phyloP scores from a whole-genome alignment of 1,140 invertebrate species.

The Mylabris phalerata region DNA sequence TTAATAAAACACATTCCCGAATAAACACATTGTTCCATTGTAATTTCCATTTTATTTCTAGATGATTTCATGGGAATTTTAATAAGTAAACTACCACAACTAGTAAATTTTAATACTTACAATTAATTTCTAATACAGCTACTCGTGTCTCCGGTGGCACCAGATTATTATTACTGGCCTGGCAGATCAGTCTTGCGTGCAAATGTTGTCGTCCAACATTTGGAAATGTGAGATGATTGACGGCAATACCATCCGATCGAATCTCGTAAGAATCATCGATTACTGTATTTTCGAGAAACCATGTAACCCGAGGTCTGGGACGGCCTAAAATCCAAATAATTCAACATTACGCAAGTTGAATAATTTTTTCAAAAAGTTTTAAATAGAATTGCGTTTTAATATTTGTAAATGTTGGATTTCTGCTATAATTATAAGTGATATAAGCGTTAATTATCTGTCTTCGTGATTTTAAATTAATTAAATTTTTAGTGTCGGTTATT shows the following conservation, averaged over 20 bases:
- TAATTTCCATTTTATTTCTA: too few species aligned
- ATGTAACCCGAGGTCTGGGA: constrained; percentile 70
- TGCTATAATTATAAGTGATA: too few species aligned
- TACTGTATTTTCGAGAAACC: constrained; percentile 75
- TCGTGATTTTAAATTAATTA: constrained; percentile 12
- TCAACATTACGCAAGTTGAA: background rate
- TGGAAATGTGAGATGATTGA: constrained; percentile 70
- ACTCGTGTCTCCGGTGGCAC: constrained; percentile 64
- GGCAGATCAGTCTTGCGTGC: constrained; percentile 69
- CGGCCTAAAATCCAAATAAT: constrained; percentile 50
- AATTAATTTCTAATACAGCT: constrained; percentile 75
- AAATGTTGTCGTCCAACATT: constrained; percentile 70
- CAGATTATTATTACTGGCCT: constrained; percentile 80
- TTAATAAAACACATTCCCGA: too few species aligned
- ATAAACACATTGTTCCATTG: too few species aligned
- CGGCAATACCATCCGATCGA: constrained; percentile 58
- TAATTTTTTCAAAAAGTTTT: too few species aligned
- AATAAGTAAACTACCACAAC: background rate
- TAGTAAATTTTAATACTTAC: constrained; percentile 55
- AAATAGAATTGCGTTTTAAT: too few species aligned
- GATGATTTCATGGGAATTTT: too few species aligned
- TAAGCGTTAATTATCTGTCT: too few species aligned
- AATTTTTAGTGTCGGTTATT: constrained; percentile 18
- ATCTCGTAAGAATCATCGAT: constrained; percentile 76
- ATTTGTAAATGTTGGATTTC: too few species aligned